These are phyloP conservation scores for Deroplatys truncata DNA, from an alignment of 2,888 invertebrate genomes.

Conservation along the genomic window DNA sequence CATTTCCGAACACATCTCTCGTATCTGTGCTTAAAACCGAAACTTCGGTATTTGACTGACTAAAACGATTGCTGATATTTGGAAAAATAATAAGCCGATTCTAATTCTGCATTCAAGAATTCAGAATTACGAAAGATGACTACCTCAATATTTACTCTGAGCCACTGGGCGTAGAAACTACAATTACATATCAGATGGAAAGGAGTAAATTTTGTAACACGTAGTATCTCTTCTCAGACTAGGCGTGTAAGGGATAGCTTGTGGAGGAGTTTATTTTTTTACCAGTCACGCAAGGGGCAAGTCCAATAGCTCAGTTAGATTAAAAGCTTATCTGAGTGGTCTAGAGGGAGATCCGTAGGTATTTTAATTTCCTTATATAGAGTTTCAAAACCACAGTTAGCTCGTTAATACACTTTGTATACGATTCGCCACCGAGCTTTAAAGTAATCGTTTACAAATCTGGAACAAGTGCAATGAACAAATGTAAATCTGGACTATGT, in stretches of 20 bases:
- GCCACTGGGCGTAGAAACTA: too few species aligned
- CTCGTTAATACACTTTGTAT: background rate
- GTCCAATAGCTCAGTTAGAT: background rate
- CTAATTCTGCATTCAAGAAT: too few species aligned
- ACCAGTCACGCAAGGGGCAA: background rate
- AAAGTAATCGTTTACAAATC: background rate
- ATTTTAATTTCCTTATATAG: background rate
- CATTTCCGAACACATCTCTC: too few species aligned
- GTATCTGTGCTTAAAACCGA: too few species aligned
- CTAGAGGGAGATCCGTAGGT: background rate
- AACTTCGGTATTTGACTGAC: too few species aligned
- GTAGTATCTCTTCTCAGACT: too few species aligned
- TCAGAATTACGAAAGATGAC: too few species aligned
- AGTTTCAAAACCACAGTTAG: background rate
- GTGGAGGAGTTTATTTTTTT: background rate
- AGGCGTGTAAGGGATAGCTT: background rate
- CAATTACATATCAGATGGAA: too few species aligned
- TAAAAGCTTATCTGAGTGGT: background rate
- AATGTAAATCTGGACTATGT: background rate
- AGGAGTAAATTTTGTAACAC: too few species aligned
- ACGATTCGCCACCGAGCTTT: background rate
- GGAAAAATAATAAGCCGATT: too few species aligned
- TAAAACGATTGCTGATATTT: too few species aligned
- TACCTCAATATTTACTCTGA: too few species aligned
- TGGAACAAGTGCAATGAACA: background rate